Evolutionary conservation across 1,140 invertebrate genomes (phyloP), one percentile per base, ranked within the genome.

Genomic region (Acromyrmex charruanus): DNA sequence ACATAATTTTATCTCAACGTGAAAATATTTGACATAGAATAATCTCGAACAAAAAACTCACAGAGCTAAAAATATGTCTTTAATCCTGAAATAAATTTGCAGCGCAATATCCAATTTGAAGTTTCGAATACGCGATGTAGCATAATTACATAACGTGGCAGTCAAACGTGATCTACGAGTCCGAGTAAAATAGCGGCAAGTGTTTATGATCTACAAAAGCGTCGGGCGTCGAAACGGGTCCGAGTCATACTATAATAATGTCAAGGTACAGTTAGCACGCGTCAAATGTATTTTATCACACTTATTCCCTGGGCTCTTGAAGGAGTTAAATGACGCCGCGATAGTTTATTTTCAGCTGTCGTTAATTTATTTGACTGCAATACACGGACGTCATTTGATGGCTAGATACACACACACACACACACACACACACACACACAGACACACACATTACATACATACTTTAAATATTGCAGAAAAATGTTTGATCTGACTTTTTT

Each of bases 221-320:
- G 28, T 21, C 25, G 7, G 35, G 35, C 53, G 71, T 84, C 65
- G 9, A 63, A 79, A 88, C 87, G 31, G 58, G 58, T 75, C 12
- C 59, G 35, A 66, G 53, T 9, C 31, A 14, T 31, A 25, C 66
- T 66, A 81, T 90, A 90, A 88, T 87, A 91, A 81, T 90, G 89
- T 89, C 90, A 89, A 87, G 84, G 65, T 90, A 91, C 89, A 90
- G 89, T 91, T 91, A 91, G 65, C 51, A 59, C 65, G 72, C 44
- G 53, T 68, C 63, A 77, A 74, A 61, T 63, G 69, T 80, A 53
- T 86, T 86, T 88, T 80, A 87, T 87, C 63, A 12, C 6, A 53
- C 31, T 71, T 81, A 86, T 85, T 87, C 63, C 63, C 28, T 74
- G 21, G 7, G 7, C 55, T 74, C 69, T 85, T 28, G 28, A 28